These are phyloP conservation scores for Pionites leucogaster DNA, from an alignment of 2,113 vertebrate genomes.

Conservation along the genomic window DNA sequence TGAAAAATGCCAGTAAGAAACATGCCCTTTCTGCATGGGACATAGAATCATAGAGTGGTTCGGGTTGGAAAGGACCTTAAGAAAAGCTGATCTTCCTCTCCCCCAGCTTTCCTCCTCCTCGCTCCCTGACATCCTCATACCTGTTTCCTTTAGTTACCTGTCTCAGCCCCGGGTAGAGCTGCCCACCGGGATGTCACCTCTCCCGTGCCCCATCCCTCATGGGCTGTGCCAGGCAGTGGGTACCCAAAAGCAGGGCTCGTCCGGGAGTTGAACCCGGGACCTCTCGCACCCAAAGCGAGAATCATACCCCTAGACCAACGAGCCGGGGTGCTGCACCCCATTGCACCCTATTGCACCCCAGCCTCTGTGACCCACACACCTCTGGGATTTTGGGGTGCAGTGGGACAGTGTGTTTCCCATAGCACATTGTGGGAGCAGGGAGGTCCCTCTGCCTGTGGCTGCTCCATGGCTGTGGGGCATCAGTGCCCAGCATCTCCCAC, in stretches of 20 bases:
- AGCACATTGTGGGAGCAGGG: not conserved
- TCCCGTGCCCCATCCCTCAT: too few species aligned
- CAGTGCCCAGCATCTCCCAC: not conserved
- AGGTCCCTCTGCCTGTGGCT: not conserved
- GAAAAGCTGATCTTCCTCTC: not conserved
- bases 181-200: not conserved
- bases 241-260: constrained; percentile 20
- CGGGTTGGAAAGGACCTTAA: not conserved
- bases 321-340: not conserved
- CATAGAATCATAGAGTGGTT: not conserved
- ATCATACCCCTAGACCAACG: not conserved
- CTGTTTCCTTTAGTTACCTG: not conserved
- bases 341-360: too few species aligned
- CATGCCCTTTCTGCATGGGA: not conserved
- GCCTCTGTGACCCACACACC: not conserved
- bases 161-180: not conserved
- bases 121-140: not conserved
- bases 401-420: too few species aligned
- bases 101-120: not conserved
- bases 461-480: not conserved
- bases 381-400: not conserved
- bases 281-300: constrained; percentile 73
- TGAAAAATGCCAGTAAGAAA: not conserved
- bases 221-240: not conserved
- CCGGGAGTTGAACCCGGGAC: constrained; percentile 71